Conservation (phyloP, 2,888 invertebrate genomes). For the Cantharis nigra region DNA sequence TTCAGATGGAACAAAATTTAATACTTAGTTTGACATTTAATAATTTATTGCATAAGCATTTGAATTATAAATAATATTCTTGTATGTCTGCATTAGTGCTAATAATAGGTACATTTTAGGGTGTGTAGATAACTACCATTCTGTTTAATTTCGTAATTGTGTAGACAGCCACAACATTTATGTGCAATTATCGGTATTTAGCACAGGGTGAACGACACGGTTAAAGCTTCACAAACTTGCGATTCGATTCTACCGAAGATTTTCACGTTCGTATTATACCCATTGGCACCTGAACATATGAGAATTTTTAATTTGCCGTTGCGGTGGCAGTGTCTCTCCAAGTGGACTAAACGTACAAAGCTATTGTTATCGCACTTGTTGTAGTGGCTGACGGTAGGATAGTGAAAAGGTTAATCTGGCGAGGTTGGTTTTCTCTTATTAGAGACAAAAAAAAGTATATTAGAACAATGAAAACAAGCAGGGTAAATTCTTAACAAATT, state of each 20-base stretch:
- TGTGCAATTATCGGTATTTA: slow-evolving; percentile 25
- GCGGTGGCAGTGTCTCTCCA: not conserved
- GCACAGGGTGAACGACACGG: slow-evolving; percentile 20
- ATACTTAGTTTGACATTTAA: not conserved
- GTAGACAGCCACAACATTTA: slow-evolving; percentile 21
- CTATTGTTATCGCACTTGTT: not conserved
- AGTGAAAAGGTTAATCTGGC: not conserved
- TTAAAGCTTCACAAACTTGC: slow-evolving; percentile 16
- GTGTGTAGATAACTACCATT: slow-evolving; percentile 16
- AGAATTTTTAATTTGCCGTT: not conserved
- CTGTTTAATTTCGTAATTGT: slow-evolving; percentile 27
- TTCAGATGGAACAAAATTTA: not conserved
- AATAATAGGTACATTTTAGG: slow-evolving; percentile 21
- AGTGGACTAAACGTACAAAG: no score
- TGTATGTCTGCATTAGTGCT: slow-evolving; percentile 15
- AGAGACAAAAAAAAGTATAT: not conserved
- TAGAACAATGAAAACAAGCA: not conserved
- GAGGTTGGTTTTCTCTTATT: not conserved
- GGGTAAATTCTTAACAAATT: slow-evolving; percentile 2
- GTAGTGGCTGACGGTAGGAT: not conserved
- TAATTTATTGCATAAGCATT: not conserved
- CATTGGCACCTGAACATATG: no score
- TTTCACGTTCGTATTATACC: not conserved
- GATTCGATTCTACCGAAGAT: slow-evolving; percentile 10
- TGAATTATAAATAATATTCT: slow-evolving; percentile 9